Base-by-base conservation (phyloP, 2,113 vertebrate genomes). In the Anarhynchus alexandrinus region DNA sequence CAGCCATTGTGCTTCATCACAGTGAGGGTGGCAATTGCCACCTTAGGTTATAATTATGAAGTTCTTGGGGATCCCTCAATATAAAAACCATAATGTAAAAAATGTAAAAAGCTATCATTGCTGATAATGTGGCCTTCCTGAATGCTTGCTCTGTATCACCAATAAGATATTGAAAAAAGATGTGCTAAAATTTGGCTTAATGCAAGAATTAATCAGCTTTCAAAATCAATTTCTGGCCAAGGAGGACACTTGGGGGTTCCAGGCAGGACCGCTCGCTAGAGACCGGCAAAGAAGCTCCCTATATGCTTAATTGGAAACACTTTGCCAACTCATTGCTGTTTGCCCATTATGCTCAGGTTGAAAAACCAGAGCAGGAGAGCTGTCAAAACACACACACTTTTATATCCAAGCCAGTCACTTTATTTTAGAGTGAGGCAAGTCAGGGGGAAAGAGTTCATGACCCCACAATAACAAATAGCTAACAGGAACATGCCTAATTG, bases 331-430 rank as follows among this genome's bases (percentile, higher is more conserved):
- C 87, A 73, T 79, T 0, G 0, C n/a, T 87, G 81, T 71, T 92
- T 89, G 55, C 70, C 58, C 67, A 54, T 93, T 96, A 92, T 51
- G 40, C 81, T 93, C 19, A 19, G 71, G 49, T 81, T 95, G 66
- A 89, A 92, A 94, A 95, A 69, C 9, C 72, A 84, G 90, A 86
- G 54, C 72, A 90, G 47, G 73, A 90, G 89, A 92, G 62, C 94
- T 97, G 85, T 93, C 95, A 97, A 94, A 97, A 92, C 69, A 95
- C 80, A 96, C 86, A 51, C 34, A 40, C 47, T 96, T 90, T 82
- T 89, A 85, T 92, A 82, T 92, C 85, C 36, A 62, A 93, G 43
- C 15, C 58, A 85, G 62, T 73, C 66, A 89, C 73, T 95, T 93
- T 80, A 73, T 93, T 97, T 94, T 86, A 87, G 58, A 91, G 47